Base-by-base conservation (phyloP, 2,797 vertebrate genomes). In the Leontocebus nigricollis region DNA sequence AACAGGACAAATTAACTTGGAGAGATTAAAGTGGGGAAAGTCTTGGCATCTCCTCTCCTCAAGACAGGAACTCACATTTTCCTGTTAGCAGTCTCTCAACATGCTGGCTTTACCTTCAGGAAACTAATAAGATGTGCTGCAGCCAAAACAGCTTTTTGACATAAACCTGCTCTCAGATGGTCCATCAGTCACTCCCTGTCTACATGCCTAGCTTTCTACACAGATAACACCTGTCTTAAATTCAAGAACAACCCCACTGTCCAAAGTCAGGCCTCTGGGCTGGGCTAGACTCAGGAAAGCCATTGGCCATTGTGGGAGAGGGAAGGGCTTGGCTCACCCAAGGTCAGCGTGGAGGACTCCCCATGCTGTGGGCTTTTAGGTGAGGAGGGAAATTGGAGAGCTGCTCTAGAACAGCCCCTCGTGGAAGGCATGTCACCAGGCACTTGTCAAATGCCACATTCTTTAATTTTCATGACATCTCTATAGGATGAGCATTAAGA, bases 101-200 rank as follows among this genome's bases (percentile, higher is more conserved):
- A 36, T 41, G 27, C 17, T n/a, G 81, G 36, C n/a, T 96, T 83
- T 95, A 6, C 92, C 72, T 90, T 92, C 8, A 77, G 59, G 52
- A 30, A 52, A 39, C 70, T 57, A 96, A 72, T 91, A 95, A 94
- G 52, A 92, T 59, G 76, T 85, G 8, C 55, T 98, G 95, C 41
- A 95, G 91, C 76, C 24, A 92, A 91, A 75, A 55, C 19, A 92
- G 36, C 39, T 57, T 94, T 97, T 97, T 55, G 79, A 64, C 67
- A 55, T 11, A 26, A 83, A 52, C 24, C 50, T 92, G 70, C 64
- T 93, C 48, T 96, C 61, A 77, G 48, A 41, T 92, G 85, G n/a
- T 39, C 26, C 90, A 44, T 75, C 36, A 90, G 46, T 72, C 67
- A 92, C n/a, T 81, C 91, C 94, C 81, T 94, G 24, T 30, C 19